Conservation (phyloP, 2,888 invertebrate species). For the Ptychoptera contaminata region DNA sequence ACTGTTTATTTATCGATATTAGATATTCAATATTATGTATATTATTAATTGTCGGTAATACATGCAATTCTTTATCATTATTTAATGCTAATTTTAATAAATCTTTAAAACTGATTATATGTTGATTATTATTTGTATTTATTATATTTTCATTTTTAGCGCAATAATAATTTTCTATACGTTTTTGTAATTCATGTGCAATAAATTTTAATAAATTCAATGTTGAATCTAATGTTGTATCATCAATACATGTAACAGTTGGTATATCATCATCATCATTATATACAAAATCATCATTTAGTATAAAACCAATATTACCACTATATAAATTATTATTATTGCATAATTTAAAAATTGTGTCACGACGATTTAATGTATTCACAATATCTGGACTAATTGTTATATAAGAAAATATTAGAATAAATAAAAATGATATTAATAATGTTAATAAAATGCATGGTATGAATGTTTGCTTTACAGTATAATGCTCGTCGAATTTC, state of each 20-base stretch:
- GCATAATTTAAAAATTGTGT: slow-evolving; percentile 39
- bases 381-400: slow-evolving; percentile 33
- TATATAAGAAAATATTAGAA: slow-evolving; percentile 49
- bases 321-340: slow-evolving; percentile 26
- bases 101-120: slow-evolving; percentile 46
- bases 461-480: slow-evolving; percentile 32
- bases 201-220: slow-evolving; percentile 46
- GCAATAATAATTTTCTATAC: slow-evolving; percentile 30
- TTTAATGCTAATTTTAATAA: slow-evolving; percentile 38
- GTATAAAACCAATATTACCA: slow-evolving; percentile 5
- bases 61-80: slow-evolving; percentile 31
- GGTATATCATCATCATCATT: slow-evolving; percentile 21
- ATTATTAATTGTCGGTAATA: slow-evolving; percentile 33
- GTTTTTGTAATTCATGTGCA: slow-evolving; percentile 43
- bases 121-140: too few species aligned
- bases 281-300: too few species aligned
- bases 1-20: slow-evolving; percentile 51
- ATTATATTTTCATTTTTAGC: slow-evolving; percentile 15
- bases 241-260: slow-evolving; percentile 48
- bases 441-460: slow-evolving; percentile 45
- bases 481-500: slow-evolving; percentile 17
- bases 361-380: slow-evolving; percentile 24
- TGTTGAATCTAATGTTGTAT: slow-evolving; percentile 43
- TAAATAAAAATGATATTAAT: slow-evolving; percentile 46
- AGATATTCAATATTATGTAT: slow-evolving; percentile 51